Percentiles rank a stretch among this genome's conserved stretches.
These are phyloP conservation scores for Leptinotarsa juncta DNA, from an alignment of 2,888 invertebrate species.

Conservation along the genomic window DNA sequence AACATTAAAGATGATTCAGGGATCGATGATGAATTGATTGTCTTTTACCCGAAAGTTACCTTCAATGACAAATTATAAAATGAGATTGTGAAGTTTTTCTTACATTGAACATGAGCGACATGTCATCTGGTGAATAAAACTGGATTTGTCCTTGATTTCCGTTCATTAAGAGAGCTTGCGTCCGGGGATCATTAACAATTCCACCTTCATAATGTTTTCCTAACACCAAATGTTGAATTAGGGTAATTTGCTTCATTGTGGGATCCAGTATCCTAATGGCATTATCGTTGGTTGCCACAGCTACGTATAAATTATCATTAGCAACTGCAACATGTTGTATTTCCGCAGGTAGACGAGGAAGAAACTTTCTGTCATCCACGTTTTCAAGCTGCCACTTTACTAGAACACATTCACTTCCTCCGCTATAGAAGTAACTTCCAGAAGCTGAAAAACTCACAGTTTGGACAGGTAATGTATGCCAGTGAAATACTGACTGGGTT, in stretches of 20 bases:
- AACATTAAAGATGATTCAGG: no score
- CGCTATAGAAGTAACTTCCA: constrained; percentile 79
- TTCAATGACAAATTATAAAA: no score
- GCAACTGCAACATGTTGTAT: constrained; percentile 74
- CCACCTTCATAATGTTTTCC: constrained; percentile 71
- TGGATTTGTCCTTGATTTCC: constrained; percentile 81
- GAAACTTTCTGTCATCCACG: constrained; percentile 67
- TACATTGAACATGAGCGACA: constrained; percentile 78
- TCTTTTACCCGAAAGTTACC: no score
- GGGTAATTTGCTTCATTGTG: constrained; percentile 67
- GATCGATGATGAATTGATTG: no score
- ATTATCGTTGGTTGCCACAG: constrained; percentile 79
- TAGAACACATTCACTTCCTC: constrained; percentile 81
- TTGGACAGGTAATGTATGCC: constrained; percentile 80
- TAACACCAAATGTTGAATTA: constrained; percentile 78
- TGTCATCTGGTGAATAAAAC: constrained; percentile 76
- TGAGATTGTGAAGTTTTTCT: constrained; percentile 55
- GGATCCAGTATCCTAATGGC: constrained; percentile 71
- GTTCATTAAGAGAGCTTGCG: constrained; percentile 76
- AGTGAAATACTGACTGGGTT: constrained; percentile 72
- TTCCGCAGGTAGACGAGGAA: constrained; percentile 79
- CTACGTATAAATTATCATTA: constrained; percentile 72
- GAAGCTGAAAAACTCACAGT: constrained; percentile 74
- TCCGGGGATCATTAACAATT: constrained; percentile 73
- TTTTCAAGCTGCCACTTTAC: constrained; percentile 78